A percentile compares a stretch with the other conserved stretches of the same genome.
phyloP scores from a whole-genome alignment of 2,113 vertebrate species.

The Todiramphus saurophagus region DNA sequence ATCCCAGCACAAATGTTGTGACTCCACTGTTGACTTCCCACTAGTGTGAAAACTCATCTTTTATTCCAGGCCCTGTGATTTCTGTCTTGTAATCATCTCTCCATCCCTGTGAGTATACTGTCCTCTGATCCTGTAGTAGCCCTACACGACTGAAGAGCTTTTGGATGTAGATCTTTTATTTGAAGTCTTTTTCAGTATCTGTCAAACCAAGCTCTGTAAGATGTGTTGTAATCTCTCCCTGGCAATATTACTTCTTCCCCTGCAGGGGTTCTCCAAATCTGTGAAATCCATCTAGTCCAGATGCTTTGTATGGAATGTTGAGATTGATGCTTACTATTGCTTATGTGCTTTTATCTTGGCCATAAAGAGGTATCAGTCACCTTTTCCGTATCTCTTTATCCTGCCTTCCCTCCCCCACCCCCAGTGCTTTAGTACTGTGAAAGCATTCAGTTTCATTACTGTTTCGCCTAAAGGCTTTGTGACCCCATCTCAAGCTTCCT shows the following conservation, averaged over 20 bases:
- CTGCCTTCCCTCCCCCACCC: background rate
- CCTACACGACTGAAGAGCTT: background rate
- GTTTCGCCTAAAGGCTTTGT: background rate
- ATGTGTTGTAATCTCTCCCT: background rate
- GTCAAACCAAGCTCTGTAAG: background rate
- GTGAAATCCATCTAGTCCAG: background rate
- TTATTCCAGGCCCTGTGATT: background rate
- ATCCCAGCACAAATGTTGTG: background rate
- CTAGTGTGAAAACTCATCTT: background rate
- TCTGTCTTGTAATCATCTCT: background rate
- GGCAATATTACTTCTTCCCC: background rate
- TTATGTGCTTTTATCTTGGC: background rate
- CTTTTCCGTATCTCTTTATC: background rate
- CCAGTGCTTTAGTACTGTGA: background rate
- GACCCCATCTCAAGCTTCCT: background rate
- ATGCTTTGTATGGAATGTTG: background rate
- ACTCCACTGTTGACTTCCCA: background rate
- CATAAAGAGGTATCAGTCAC: background rate
- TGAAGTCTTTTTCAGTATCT: background rate
- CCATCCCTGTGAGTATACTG: background rate
- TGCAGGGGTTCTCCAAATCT: background rate
- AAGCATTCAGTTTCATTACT: background rate
- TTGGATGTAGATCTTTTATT: fast-evolving
- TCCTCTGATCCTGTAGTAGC: background rate
- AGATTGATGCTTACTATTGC: background rate